These are phyloP conservation scores for Astropecten irregularis DNA, from an alignment of 53 echinoderm and acorn worm genomes.

Conservation along the genomic window DNA sequence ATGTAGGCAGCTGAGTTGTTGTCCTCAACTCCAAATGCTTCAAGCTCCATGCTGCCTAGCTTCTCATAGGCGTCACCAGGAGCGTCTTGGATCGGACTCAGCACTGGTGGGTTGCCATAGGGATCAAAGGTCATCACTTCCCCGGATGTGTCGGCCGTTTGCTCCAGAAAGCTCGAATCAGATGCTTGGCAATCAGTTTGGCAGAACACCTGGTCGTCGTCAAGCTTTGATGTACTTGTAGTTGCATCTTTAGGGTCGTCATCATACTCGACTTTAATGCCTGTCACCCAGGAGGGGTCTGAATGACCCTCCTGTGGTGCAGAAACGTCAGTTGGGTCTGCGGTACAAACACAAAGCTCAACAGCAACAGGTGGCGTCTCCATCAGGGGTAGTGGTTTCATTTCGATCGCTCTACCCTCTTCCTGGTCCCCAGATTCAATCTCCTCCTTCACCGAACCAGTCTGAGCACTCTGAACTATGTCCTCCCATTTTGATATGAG, in stretches of 20 bases:
- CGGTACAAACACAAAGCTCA: constrained; percentile 15
- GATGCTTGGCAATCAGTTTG: not conserved
- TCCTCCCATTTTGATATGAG: constrained; percentile 44
- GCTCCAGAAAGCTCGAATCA: not conserved
- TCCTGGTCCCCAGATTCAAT: not conserved
- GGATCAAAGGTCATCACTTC: not conserved
- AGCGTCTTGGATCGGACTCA: constrained; percentile 30
- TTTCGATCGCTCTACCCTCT: not conserved
- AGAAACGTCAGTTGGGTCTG: not conserved
- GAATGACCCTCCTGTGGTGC: not conserved
- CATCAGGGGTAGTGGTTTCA: not conserved
- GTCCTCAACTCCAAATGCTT: not conserved
- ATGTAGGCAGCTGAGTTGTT: not conserved
- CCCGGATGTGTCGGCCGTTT: not conserved
- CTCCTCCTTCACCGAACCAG: constrained; percentile 1
- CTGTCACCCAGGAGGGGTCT: not conserved
- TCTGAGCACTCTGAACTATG: constrained; percentile 37
- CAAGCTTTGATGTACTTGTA: not conserved
- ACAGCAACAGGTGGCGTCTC: constrained; percentile 42
- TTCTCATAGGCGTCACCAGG: not conserved
- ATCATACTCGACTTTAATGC: not conserved
- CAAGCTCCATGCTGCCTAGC: not conserved
- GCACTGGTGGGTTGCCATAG: constrained; percentile 16
- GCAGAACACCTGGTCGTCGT: not conserved
- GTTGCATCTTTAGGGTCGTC: not conserved